Percentiles rank a stretch among this genome's conserved stretches.
phyloP scores from a whole-genome alignment of 1,140 invertebrate genomes.

The Conopomorpha cramerella region DNA sequence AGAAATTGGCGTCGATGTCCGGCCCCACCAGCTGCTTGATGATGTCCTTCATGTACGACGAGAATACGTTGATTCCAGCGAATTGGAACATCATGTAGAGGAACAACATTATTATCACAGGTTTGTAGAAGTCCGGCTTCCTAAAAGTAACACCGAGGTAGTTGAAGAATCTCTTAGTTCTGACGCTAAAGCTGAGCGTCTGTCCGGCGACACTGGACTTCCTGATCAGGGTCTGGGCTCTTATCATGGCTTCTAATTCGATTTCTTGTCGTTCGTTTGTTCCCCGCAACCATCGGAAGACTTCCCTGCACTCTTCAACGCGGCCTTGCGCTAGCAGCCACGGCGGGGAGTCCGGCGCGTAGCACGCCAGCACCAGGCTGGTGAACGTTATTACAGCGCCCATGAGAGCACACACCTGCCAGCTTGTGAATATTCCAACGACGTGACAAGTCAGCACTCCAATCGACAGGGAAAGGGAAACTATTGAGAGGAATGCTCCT shows the following conservation, averaged over 20 bases:
- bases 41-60: slow-evolving; percentile 43
- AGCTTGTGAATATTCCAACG: slow-evolving; percentile 11
- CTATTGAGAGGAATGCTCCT: slow-evolving; percentile 14
- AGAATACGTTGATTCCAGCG: slow-evolving; percentile 45
- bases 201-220: slow-evolving; percentile 27
- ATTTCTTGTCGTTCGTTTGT: slow-evolving; percentile 17
- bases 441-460: slow-evolving; percentile 12
- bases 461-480: slow-evolving; percentile 13
- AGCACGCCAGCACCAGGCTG: slow-evolving; percentile 32
- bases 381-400: slow-evolving; percentile 41
- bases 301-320: slow-evolving; percentile 27
- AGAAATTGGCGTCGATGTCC: slow-evolving; percentile 28
- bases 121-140: slow-evolving; percentile 50
- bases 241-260: slow-evolving; percentile 39
- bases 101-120: slow-evolving; percentile 42
- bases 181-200: slow-evolving; percentile 11
- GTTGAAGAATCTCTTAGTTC: slow-evolving; percentile 17
- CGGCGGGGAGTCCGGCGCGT: slow-evolving; percentile 36
- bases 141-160: slow-evolving; percentile 22
- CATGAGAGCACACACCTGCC: slow-evolving; percentile 17
- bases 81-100: slow-evolving; percentile 47
- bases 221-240: slow-evolving; percentile 23
- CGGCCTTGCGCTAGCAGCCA: slow-evolving; percentile 43
- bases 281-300: slow-evolving; percentile 39
- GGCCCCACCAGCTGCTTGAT: slow-evolving; percentile 32